These are phyloP conservation scores for Propithecus coquereli DNA, from an alignment of 2,113 vertebrate genomes.

Conservation along the genomic window DNA sequence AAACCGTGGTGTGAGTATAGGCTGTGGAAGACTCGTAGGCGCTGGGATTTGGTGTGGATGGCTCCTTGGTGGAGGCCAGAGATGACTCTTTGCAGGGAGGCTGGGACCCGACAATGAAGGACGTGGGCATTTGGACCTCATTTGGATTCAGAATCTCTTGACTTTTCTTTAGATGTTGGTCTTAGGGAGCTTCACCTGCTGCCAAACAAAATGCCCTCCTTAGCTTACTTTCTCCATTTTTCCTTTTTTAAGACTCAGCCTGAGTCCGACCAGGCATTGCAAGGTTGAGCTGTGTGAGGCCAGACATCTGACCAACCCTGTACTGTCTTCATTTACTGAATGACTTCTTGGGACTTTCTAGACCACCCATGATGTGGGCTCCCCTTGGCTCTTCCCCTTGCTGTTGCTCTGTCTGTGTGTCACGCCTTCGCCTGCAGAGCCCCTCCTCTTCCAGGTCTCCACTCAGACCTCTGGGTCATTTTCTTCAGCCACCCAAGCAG, in stretches of 20 bases:
- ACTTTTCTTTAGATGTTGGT: background rate
- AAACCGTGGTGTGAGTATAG: background rate
- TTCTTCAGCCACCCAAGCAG: background rate
- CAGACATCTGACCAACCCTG: background rate
- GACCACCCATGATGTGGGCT: background rate
- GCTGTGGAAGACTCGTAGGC: accelerated
- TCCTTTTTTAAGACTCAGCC: background rate
- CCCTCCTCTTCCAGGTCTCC: background rate
- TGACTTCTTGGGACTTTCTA: background rate
- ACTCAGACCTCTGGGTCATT: background rate
- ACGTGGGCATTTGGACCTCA: background rate
- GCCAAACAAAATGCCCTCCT: background rate
- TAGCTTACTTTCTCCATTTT: background rate
- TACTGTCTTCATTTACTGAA: background rate
- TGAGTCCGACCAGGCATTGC: background rate
- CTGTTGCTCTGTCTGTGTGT: background rate
- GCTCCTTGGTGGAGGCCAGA: background rate
- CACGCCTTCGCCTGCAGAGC: background rate
- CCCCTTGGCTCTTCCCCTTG: background rate
- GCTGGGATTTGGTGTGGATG: background rate
- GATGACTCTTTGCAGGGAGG: background rate
- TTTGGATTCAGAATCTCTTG: background rate
- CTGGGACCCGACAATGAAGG: background rate
- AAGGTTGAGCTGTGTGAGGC: too few relatives aligned
- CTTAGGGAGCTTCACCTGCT: background rate